Evolutionary conservation across 2,113 vertebrate genomes (phyloP).

Genomic region (Heteronetta atricapilla): DNA sequence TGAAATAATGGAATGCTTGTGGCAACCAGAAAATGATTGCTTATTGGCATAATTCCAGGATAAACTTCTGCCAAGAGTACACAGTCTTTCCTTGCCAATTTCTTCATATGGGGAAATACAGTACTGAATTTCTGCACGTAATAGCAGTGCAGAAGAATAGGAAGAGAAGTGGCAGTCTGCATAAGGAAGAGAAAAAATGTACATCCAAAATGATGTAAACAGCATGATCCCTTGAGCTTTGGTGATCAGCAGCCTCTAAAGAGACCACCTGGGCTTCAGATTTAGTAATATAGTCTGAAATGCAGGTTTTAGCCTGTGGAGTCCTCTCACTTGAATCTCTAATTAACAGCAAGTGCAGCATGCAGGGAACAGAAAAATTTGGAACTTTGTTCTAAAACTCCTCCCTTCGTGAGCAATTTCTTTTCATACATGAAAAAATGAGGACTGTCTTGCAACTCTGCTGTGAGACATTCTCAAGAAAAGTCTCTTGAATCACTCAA

Average conservation of each 20-base stretch:
- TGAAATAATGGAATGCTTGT: constrained; percentile 62
- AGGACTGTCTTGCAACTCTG: background rate
- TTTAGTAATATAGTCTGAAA: background rate
- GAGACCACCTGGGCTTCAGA: background rate
- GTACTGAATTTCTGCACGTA: constrained; percentile 47
- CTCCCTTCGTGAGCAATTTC: background rate
- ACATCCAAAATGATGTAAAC: background rate
- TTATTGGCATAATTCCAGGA: constrained; percentile 56
- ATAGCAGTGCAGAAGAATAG: background rate
- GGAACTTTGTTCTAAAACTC: background rate
- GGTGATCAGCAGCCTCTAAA: background rate
- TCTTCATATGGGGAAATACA: constrained; percentile 54
- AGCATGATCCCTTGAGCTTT: background rate
- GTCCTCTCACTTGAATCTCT: background rate
- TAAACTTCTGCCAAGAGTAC: constrained; percentile 59
- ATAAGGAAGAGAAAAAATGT: background rate
- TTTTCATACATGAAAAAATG: background rate
- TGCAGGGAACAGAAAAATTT: background rate
- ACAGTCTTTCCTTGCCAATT: constrained; percentile 18
- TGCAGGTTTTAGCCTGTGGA: background rate
- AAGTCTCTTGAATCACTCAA: constrained; percentile 7
- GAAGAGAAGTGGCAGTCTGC: background rate
- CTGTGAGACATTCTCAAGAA: background rate
- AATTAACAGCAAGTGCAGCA: background rate
- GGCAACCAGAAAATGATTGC: constrained; percentile 64